Evolutionary conservation across 2,797 vertebrate species (phyloP).

Genomic region (Rhadinocentrus ornatus): DNA sequence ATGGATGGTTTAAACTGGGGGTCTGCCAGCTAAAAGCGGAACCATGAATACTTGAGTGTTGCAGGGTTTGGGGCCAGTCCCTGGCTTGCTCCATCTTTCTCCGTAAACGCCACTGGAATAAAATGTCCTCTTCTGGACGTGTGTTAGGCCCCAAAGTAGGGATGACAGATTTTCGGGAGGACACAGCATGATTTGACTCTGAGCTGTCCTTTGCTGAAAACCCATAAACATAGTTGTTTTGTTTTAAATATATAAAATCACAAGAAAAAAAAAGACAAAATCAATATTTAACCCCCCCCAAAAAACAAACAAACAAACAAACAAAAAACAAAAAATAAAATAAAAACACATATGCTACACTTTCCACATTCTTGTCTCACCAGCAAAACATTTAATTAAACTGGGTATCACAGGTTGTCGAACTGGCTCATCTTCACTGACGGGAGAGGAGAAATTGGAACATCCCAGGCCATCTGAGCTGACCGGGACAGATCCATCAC

Average conservation of each 20-base stretch:
- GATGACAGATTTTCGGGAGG: constrained; percentile 32
- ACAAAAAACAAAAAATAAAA: no score
- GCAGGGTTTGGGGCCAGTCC: constrained; percentile 46
- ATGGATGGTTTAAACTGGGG: constrained; percentile 27
- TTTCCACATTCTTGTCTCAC: constrained; percentile 54
- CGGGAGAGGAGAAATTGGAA: constrained; percentile 74
- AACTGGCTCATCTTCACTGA: constrained; percentile 66
- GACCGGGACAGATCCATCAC: constrained; percentile 72
- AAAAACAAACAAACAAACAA: no score
- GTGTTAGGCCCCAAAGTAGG: constrained; percentile 27
- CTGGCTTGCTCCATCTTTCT: constrained; percentile 89
- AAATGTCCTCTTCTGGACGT: constrained; percentile 87
- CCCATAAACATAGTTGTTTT: constrained; percentile 12
- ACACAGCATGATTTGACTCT: constrained; percentile 3
- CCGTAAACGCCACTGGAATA: constrained; percentile 91
- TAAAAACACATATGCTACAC: no score
- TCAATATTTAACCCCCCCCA: no score
- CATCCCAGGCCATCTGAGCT: constrained; percentile 83
- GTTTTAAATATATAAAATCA: constrained; percentile 7
- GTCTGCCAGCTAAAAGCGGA: constrained; percentile 42
- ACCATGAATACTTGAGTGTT: constrained; percentile 39
- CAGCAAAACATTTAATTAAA: constrained; percentile 48
- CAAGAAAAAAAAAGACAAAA: neutral
- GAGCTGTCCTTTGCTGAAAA: constrained; percentile 40
- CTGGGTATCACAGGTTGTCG: constrained; percentile 59